These are phyloP conservation scores for Gisinianus flammeolus DNA, from an alignment of 2,888 invertebrate genomes.

Conservation along the genomic window DNA sequence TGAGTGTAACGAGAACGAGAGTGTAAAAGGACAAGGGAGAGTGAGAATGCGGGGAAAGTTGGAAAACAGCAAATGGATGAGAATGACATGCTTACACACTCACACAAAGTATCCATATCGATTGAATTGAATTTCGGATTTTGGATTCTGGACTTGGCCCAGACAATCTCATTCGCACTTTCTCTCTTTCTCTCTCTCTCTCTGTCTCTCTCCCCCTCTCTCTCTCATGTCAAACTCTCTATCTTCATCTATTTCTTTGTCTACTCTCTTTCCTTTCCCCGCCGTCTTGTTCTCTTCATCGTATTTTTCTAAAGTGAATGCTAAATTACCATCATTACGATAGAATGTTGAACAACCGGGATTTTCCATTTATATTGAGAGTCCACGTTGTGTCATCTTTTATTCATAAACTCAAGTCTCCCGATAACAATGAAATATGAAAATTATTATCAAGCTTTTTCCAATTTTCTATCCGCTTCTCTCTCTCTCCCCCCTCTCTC, in stretches of 20 bases:
- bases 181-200: neutral
- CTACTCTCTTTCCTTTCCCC: neutral
- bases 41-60: neutral
- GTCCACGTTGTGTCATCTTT: too few relatives aligned
- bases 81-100: too few relatives aligned
- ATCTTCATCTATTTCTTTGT: slow-evolving; percentile 18
- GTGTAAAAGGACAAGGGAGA: neutral
- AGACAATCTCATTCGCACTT: slow-evolving; percentile 17
- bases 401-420: too few relatives aligned
- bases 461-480: too few relatives aligned
- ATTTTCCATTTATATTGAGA: too few relatives aligned
- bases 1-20: too few relatives aligned
- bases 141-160: slow-evolving; percentile 22
- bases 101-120: slow-evolving; percentile 14
- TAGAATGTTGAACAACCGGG: too few relatives aligned
- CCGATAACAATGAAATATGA: too few relatives aligned
- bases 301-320: neutral
- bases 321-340: too few relatives aligned
- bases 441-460: too few relatives aligned
- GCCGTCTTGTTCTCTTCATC: neutral
- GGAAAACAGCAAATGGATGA: neutral
- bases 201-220: neutral
- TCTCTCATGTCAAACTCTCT: neutral
- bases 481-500: too few relatives aligned
- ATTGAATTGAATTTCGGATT: slow-evolving; percentile 16